phyloP scores from a whole-genome alignment of 2,797 vertebrate genomes.

The Falco berigora region DNA sequence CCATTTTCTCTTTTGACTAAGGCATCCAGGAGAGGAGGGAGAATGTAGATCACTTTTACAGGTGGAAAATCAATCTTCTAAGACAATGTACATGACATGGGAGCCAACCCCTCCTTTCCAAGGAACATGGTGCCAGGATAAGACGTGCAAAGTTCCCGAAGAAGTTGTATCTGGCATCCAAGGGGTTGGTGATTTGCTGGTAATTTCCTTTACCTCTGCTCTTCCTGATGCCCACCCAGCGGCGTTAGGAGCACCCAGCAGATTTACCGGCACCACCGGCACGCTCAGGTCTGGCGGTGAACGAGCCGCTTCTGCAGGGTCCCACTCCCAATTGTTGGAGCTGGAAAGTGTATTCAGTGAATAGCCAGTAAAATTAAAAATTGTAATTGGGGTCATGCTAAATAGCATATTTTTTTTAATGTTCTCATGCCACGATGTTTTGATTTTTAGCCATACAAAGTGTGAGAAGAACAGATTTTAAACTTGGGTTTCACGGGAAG shows the following conservation, averaged over 20 bases:
- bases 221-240: fast-evolving
- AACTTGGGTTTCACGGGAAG: background rate
- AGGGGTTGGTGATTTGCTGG: background rate
- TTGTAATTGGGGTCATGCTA: background rate
- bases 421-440: too few species aligned
- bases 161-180: fast-evolving
- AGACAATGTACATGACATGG: background rate
- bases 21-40: conserved; percentile 19
- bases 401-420: background rate
- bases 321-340: fast-evolving
- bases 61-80: conserved; percentile 57
- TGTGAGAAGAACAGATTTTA: background rate
- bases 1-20: conserved; percentile 65
- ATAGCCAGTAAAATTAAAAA: background rate
- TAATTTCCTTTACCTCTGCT: background rate
- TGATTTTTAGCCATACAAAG: background rate
- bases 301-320: background rate
- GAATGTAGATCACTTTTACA: conserved; percentile 59
- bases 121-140: background rate
- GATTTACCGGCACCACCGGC: background rate
- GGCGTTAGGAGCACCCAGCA: fast-evolving
- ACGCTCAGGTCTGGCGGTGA: fast-evolving
- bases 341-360: background rate
- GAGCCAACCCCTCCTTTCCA: background rate
- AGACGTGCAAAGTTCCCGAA: background rate